Evolutionary conservation across 2,888 invertebrate species (phyloP).

Genomic region (Zelleria hepariella): DNA sequence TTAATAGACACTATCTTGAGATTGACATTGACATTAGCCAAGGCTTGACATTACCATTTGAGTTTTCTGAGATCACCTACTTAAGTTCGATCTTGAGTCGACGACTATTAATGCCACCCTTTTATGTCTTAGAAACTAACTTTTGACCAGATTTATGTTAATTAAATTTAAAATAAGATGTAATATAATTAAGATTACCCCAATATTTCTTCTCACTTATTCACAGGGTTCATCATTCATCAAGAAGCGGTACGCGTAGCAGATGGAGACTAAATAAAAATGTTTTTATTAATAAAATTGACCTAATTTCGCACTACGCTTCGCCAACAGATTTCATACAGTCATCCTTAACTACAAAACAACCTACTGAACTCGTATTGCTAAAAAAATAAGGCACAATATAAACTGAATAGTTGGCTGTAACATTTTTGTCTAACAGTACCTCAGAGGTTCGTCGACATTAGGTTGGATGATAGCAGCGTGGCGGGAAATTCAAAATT

Average conservation of each 20-base stretch:
- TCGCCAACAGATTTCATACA: neutral
- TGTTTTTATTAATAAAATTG: neutral
- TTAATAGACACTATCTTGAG: too few species aligned
- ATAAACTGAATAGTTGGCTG: neutral
- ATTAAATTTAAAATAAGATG: too few species aligned
- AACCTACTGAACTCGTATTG: neutral
- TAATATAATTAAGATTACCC: too few species aligned
- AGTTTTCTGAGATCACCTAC: too few species aligned
- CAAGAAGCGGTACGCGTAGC: neutral
- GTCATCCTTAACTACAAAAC: neutral
- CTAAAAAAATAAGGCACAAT: neutral
- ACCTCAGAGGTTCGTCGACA: neutral
- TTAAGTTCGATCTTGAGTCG: too few species aligned
- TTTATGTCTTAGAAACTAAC: too few species aligned
- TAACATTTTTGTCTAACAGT: neutral
- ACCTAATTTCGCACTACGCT: neutral
- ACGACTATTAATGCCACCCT: too few species aligned
- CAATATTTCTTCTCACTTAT: neutral
- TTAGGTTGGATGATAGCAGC: too few species aligned
- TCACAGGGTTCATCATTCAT: neutral
- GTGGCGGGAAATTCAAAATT: neutral
- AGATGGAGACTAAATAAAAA: neutral
- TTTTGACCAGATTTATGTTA: too few species aligned
- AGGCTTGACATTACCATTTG: too few species aligned
- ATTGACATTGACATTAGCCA: too few species aligned